These are phyloP conservation scores for Pegoplata infirma DNA, from an alignment of 2,888 invertebrate species.

Conservation along the genomic window DNA sequence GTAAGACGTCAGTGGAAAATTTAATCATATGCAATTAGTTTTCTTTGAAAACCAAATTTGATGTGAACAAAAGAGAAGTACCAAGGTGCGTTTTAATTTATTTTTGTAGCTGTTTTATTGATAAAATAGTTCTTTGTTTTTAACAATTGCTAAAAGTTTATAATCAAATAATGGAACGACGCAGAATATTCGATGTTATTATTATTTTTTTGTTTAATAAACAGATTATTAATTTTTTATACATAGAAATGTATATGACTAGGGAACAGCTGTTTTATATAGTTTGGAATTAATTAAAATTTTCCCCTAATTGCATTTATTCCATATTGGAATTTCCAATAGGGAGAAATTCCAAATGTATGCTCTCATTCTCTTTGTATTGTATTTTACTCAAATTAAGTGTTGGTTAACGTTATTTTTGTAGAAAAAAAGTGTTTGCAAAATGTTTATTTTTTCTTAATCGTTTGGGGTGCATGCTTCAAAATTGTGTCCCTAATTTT, in stretches of 20 bases:
- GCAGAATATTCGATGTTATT: constrained; percentile 46
- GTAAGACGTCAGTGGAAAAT: no score
- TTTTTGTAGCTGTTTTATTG: neutral
- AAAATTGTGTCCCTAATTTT: no score
- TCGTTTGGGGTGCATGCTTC: no score
- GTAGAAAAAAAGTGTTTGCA: no score
- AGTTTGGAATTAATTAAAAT: constrained; percentile 13
- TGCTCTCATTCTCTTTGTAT: neutral
- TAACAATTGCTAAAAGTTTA: neutral
- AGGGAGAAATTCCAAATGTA: neutral
- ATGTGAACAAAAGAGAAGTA: no score
- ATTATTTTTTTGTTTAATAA: constrained; percentile 7
- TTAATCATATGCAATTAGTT: constrained; percentile 4
- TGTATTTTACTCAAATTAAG: constrained; percentile 4
- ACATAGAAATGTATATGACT: neutral
- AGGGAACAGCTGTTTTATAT: constrained; percentile 30
- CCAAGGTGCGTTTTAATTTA: neutral
- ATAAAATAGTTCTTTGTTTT: constrained; percentile 8
- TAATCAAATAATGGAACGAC: constrained; percentile 39
- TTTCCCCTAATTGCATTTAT: neutral
- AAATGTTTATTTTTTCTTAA: no score
- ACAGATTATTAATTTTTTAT: constrained; percentile 4
- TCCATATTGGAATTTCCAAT: constrained; percentile 7
- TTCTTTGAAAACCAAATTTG: neutral
- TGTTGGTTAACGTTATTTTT: constrained; percentile 39